phyloP scores from a whole-genome alignment of 2,888 invertebrate genomes.

The Auanema sp. region DNA sequence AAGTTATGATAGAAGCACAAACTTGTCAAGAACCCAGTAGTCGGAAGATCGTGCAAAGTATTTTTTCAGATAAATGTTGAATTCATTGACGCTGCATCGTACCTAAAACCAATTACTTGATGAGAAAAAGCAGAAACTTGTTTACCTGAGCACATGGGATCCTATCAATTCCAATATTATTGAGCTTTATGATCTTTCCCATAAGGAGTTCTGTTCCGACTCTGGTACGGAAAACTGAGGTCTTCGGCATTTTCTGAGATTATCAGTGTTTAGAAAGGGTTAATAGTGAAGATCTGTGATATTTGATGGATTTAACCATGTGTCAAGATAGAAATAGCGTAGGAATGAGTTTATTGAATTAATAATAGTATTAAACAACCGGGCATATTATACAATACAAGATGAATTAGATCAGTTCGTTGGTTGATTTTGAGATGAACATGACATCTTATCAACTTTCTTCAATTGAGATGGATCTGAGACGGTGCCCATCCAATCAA shows the following conservation, averaged over 20 bases:
- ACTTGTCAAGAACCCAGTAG: conserved; percentile 58
- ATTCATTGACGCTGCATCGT: conserved; percentile 55
- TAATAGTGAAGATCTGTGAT: not conserved
- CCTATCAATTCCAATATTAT: conserved; percentile 52
- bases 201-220: conserved; percentile 51
- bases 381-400: not conserved
- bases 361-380: not conserved
- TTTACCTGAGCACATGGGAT: conserved; percentile 53
- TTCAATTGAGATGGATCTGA: conserved; percentile 37
- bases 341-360: not conserved
- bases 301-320: not conserved
- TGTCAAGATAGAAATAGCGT: not conserved
- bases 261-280: not conserved
- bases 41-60: conserved; percentile 56
- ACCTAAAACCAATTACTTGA: conserved; percentile 33
- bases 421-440: not conserved
- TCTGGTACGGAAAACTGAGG: conserved; percentile 40
- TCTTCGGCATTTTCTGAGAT: conserved; percentile 31
- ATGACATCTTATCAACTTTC: conserved; percentile 30
- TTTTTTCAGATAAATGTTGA: conserved; percentile 57
- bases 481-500: conserved; percentile 42
- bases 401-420: not conserved
- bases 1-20: not conserved
- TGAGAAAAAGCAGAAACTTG: not conserved
- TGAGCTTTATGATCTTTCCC: conserved; percentile 53